These are phyloP conservation scores for Drosophila hydei DNA, from an alignment of 1,140 invertebrate genomes.

Conservation along the genomic window DNA sequence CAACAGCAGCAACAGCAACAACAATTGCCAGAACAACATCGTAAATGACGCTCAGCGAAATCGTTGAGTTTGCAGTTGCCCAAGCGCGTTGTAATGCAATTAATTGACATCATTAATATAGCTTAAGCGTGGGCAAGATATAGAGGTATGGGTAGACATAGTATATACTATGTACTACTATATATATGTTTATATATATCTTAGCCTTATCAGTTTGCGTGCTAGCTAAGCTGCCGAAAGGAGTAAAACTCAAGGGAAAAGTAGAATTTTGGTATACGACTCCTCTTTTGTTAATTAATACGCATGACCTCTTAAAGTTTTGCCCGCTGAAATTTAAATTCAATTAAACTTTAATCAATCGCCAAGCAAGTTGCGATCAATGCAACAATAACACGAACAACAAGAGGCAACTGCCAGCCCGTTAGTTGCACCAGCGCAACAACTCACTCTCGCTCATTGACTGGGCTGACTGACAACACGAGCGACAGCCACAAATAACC, in stretches of 20 bases:
- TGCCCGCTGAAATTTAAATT: constrained; percentile 61
- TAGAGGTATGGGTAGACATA: neutral
- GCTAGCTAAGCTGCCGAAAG: constrained; percentile 43
- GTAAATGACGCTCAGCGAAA: constrained; percentile 37
- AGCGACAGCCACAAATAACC: constrained; percentile 79
- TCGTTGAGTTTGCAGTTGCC: constrained; percentile 50
- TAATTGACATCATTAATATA: constrained; percentile 77
- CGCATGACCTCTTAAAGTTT: constrained; percentile 37
- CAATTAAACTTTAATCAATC: constrained; percentile 78
- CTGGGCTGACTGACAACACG: constrained; percentile 50
- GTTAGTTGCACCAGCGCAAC: neutral
- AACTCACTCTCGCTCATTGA: neutral
- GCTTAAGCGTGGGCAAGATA: constrained; percentile 49
- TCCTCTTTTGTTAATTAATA: constrained; percentile 42
- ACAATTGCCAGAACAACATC: constrained; percentile 37
- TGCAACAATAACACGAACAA: constrained; percentile 16
- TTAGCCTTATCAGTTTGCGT: constrained; percentile 59
- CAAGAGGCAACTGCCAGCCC: constrained; percentile 13
- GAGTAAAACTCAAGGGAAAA: constrained; percentile 14
- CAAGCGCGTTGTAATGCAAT: constrained; percentile 59
- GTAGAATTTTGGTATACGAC: constrained; percentile 25
- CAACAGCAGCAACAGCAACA: constrained; percentile 26
- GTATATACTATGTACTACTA: constrained; percentile 18
- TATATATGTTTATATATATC: constrained; percentile 19
- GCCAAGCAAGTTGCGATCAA: constrained; percentile 45